These are phyloP conservation scores for Sarcophaga subvicina DNA, from an alignment of 2,888 invertebrate genomes.

Conservation along the genomic window DNA sequence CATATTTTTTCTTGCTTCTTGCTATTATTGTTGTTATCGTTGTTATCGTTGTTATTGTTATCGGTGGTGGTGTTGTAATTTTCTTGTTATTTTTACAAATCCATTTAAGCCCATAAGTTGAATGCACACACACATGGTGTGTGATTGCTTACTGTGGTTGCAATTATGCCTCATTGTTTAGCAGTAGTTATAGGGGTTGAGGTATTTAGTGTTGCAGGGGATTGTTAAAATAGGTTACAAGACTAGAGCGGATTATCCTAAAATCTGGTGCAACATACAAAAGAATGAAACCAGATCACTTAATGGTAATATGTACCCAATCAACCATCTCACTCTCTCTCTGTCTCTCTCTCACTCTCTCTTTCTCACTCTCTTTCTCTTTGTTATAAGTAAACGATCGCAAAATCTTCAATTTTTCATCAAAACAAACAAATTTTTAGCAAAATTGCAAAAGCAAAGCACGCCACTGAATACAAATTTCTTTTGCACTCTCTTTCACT, in stretches of 20 bases:
- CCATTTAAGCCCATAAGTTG: constrained; percentile 63
- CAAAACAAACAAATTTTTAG: constrained; percentile 1
- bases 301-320: constrained; percentile 49
- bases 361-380: not conserved
- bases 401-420: constrained; percentile 35
- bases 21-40: constrained; percentile 8
- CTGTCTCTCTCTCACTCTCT: not conserved
- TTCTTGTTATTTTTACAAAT: constrained; percentile 67
- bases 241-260: constrained; percentile 67
- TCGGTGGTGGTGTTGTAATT: constrained; percentile 48
- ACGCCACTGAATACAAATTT: constrained; percentile 50
- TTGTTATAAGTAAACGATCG: not conserved
- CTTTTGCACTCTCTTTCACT: constrained; percentile 20
- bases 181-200: constrained; percentile 56
- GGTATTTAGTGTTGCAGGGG: constrained; percentile 60
- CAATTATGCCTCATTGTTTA: not conserved
- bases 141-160: constrained; percentile 13
- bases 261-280: constrained; percentile 68
- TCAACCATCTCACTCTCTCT: constrained; percentile 12
- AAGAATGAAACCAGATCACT: constrained; percentile 69
- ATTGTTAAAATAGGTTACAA: constrained; percentile 67
- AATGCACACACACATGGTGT: constrained; percentile 22
- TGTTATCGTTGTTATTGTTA: constrained; percentile 12
- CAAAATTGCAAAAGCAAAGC: constrained; percentile 45
- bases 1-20: not conserved